Conservation (phyloP, 2,113 vertebrate genomes). For the Opisthocomus hoazin region DNA sequence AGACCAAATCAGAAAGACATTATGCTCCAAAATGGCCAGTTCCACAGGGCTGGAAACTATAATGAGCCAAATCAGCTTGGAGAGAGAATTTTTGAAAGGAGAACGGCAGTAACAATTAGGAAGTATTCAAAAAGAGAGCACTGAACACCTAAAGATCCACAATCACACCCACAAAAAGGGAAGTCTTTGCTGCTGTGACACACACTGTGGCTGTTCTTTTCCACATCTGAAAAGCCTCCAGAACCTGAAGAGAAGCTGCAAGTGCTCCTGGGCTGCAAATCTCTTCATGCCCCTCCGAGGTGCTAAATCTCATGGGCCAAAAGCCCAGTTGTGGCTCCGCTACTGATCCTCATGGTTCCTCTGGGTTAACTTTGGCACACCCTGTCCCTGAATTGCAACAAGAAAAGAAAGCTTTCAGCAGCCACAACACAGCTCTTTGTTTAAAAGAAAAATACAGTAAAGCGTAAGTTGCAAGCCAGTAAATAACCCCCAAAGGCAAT, state of each 20-base stretch:
- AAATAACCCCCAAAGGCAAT: neutral
- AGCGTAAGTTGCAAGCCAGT: neutral
- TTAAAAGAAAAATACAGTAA: neutral
- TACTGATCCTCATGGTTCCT: neutral
- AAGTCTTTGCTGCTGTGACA: neutral
- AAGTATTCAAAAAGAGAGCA: neutral
- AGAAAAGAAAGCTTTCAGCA: neutral
- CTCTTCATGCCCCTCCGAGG: fast-evolving
- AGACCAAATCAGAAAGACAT: neutral
- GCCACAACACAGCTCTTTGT: neutral
- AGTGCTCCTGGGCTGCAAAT: neutral
- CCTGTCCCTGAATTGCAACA: neutral
- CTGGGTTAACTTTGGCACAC: neutral
- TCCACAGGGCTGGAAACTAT: neutral
- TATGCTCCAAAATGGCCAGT: neutral
- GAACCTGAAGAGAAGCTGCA: neutral
- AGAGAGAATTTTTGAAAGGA: neutral
- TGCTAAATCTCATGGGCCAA: neutral
- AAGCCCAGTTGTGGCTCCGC: neutral
- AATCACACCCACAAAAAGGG: neutral
- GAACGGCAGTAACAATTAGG: neutral
- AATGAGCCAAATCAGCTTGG: neutral
- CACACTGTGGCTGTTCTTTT: neutral
- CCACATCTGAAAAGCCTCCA: neutral
- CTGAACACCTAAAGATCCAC: neutral